A percentile compares a stretch with the other conserved stretches of the same genome.
phyloP scores from a whole-genome alignment of 1,140 invertebrate species.

The Zaprionus capensis region DNA sequence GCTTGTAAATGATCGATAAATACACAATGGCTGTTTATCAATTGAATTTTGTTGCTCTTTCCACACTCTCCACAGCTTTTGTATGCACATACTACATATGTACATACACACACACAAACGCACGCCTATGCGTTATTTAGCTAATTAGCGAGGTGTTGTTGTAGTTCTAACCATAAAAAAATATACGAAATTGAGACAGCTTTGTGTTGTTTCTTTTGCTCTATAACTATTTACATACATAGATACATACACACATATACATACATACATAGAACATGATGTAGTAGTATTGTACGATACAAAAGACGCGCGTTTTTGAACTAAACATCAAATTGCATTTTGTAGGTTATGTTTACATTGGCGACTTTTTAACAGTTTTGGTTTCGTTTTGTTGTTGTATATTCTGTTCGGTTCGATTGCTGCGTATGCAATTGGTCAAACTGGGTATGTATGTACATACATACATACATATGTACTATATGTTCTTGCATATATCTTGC shows the following conservation, averaged over 20 bases:
- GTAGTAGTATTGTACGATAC: constrained; percentile 4
- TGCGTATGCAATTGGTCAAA: background rate
- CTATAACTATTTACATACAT: constrained; percentile 18
- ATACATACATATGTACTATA: constrained; percentile 22
- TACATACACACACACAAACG: constrained; percentile 5
- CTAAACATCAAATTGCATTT: constrained; percentile 8
- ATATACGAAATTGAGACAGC: background rate
- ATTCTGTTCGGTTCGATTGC: background rate
- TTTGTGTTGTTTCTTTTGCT: constrained; percentile 1
- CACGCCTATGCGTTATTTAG: background rate
- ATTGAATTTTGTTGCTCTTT: background rate
- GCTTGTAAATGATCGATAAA: background rate
- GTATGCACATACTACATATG: constrained; percentile 17
- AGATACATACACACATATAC: constrained; percentile 32
- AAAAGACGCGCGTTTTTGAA: constrained; percentile 3
- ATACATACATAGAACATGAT: constrained; percentile 26
- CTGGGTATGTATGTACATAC: background rate
- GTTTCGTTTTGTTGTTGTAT: background rate
- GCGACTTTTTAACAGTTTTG: background rate
- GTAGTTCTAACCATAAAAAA: constrained; percentile 9
- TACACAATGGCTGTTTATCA: background rate
- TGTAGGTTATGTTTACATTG: constrained; percentile 8
- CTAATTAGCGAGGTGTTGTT: constrained; percentile 31
- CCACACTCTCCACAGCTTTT: background rate
- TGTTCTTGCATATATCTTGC: constrained; percentile 10